phyloP scores from a whole-genome alignment of 2,113 vertebrate genomes.

The Mormyrus iriodes region DNA sequence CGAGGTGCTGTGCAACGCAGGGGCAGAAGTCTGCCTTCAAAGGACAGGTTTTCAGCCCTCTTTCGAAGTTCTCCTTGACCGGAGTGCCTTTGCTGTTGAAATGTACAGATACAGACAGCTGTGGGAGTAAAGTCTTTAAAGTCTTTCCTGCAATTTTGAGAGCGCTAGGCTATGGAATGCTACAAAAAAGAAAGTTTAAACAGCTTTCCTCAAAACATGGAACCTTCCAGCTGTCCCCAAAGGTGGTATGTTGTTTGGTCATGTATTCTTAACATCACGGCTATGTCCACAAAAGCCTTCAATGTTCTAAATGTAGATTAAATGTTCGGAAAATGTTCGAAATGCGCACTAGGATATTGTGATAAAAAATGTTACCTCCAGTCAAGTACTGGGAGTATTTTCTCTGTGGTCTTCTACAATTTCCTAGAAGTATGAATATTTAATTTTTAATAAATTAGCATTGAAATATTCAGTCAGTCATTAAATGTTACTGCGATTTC shows the following conservation, averaged over 20 bases:
- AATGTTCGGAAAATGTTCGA: neutral
- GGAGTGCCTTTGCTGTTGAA: neutral
- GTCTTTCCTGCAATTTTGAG: neutral
- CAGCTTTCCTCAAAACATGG: neutral
- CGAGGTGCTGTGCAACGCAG: neutral
- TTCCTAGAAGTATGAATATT: constrained; percentile 4
- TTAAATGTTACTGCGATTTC: neutral
- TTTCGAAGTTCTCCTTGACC: neutral
- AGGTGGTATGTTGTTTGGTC: neutral
- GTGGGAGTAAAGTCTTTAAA: neutral
- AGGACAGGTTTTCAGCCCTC: neutral
- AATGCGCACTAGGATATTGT: neutral
- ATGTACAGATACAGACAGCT: neutral
- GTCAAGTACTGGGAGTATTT: neutral
- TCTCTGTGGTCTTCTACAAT: neutral
- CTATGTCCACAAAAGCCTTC: neutral
- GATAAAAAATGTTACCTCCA: neutral
- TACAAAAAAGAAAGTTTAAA: neutral
- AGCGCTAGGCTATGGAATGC: neutral
- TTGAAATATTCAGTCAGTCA: constrained; percentile 1
- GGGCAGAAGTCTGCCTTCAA: constrained; percentile 6
- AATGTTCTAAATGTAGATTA: no score
- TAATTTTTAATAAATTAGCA: neutral
- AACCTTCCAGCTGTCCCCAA: neutral
- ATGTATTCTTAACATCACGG: neutral